These are phyloP conservation scores for Matsumurasca onukii DNA, from an alignment of 1,140 invertebrate species.

Conservation along the genomic window DNA sequence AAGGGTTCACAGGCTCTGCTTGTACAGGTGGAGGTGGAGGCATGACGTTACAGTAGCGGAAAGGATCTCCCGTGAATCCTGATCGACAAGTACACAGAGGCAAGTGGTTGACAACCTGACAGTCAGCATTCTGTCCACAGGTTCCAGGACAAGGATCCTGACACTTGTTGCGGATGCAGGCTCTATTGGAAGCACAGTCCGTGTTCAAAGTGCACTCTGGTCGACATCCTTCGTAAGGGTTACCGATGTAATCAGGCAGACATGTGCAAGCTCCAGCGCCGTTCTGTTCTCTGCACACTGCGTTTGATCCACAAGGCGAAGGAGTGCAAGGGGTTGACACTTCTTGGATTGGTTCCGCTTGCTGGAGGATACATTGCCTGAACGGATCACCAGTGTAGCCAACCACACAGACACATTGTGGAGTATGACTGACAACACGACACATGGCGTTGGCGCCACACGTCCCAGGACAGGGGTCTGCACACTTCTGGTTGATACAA, in stretches of 20 bases:
- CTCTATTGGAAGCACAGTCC: slow-evolving; percentile 65
- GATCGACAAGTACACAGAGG: slow-evolving; percentile 56
- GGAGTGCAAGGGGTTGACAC: slow-evolving; percentile 63
- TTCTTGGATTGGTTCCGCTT: slow-evolving; percentile 40
- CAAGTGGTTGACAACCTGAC: slow-evolving; percentile 56
- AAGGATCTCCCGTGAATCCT: slow-evolving; percentile 57
- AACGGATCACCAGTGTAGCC: slow-evolving; percentile 79
- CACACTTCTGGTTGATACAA: slow-evolving; percentile 69
- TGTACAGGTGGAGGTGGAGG: slow-evolving; percentile 50
- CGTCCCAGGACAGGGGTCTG: slow-evolving; percentile 64
- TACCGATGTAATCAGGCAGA: slow-evolving; percentile 53
- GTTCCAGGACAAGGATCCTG: slow-evolving; percentile 62
- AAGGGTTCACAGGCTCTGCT: slow-evolving; percentile 46
- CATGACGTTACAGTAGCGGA: slow-evolving; percentile 60
- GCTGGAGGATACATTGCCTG: slow-evolving; percentile 57
- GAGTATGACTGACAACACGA: slow-evolving; percentile 69
- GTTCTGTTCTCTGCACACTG: slow-evolving; percentile 73
- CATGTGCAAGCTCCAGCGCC: slow-evolving; percentile 64
- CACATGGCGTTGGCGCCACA: slow-evolving; percentile 77
- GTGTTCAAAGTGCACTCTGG: slow-evolving; percentile 69
- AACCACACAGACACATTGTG: slow-evolving; percentile 68
- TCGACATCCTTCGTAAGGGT: slow-evolving; percentile 60
- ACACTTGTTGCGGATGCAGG: slow-evolving; percentile 67
- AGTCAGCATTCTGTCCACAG: slow-evolving; percentile 56
- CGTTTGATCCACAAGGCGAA: slow-evolving; percentile 77